Conservation (phyloP, 1,140 invertebrate species). For the Limonius californicus region DNA sequence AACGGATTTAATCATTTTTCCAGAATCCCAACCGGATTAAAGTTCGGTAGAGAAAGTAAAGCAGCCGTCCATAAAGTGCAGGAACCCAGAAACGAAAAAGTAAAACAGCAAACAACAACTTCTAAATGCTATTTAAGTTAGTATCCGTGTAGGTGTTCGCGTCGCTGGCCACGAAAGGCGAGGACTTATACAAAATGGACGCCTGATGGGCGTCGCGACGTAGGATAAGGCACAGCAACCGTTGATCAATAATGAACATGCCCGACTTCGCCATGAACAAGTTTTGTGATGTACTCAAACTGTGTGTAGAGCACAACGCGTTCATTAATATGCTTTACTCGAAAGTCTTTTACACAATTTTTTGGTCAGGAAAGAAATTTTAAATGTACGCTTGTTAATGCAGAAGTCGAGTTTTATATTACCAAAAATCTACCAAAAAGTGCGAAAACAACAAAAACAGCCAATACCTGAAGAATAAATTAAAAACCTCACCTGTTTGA, state of each 20-base stretch:
- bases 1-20: neutral
- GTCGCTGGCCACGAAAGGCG: conserved; percentile 22
- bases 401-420: too few species aligned
- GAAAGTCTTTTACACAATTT: too few species aligned
- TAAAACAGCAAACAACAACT: neutral
- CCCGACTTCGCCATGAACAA: conserved; percentile 31
- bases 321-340: too few species aligned
- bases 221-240: conserved; percentile 37
- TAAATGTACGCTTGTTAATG: too few species aligned
- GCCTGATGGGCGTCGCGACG: conserved; percentile 38
- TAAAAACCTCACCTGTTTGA: too few species aligned
- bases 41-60: neutral
- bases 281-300: conserved; percentile 1
- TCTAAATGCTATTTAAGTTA: conserved; percentile 15
- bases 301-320: too few species aligned
- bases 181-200: conserved; percentile 36
- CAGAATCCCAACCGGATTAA: neutral
- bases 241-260: conserved; percentile 42
- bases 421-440: too few species aligned
- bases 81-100: conserved; percentile 7
- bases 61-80: neutral
- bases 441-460: too few species aligned
- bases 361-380: too few species aligned
- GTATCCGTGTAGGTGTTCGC: conserved; percentile 17
- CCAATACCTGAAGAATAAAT: too few species aligned